Percentiles rank a stretch among this genome's conserved stretches.
phyloP scores from a whole-genome alignment of 1,140 invertebrate genomes.

The Caerostris darwini region DNA sequence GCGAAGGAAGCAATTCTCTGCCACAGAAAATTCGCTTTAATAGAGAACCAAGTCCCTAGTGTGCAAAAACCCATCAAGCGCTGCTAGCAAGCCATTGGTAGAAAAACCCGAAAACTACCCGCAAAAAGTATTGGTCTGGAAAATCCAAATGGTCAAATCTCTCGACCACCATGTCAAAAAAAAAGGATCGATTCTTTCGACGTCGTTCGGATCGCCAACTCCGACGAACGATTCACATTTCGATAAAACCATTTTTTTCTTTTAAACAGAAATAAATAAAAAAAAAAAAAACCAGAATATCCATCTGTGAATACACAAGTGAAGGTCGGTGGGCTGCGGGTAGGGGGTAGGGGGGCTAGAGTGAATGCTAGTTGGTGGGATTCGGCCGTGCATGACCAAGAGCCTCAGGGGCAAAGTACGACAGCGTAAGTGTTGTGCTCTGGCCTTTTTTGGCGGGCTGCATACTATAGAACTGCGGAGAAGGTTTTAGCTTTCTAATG shows the following conservation, averaged over 20 bases:
- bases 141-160: constrained; percentile 34
- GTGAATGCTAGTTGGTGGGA: background rate
- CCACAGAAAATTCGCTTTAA: background rate
- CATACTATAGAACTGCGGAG: background rate
- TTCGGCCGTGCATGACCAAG: constrained; percentile 31
- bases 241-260: constrained; percentile 21
- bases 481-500: background rate
- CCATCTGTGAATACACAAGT: background rate
- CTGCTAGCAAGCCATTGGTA: background rate
- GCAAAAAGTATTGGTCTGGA: background rate
- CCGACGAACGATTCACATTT: constrained; percentile 15
- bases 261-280: background rate
- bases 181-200: constrained; percentile 20
- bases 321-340: background rate
- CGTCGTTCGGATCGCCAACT: background rate
- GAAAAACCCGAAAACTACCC: constrained; percentile 20
- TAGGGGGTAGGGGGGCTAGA: no score
- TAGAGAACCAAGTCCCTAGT: background rate
- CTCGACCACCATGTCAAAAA: background rate
- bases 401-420: constrained; percentile 26
- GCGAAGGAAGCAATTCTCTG: background rate
- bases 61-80: background rate
- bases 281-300: background rate
- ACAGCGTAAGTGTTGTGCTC: constrained; percentile 12
- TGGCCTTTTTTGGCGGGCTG: constrained; percentile 3